phyloP scores from a whole-genome alignment of 2,113 vertebrate species.

The Pseudopodoces humilis region DNA sequence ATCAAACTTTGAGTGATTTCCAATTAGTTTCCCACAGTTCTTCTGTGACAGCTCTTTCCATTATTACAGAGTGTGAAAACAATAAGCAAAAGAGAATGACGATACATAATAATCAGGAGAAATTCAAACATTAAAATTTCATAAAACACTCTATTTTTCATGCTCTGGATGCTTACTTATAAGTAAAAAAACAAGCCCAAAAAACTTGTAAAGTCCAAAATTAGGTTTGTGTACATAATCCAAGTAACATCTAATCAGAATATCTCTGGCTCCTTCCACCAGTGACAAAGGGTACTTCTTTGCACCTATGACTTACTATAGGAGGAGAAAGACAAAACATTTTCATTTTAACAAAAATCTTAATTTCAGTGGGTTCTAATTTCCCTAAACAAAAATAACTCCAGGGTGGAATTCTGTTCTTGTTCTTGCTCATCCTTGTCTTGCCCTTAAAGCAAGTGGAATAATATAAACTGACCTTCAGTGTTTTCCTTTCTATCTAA shows the following conservation, averaged over 20 bases:
- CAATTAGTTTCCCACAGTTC: slow-evolving; percentile 59
- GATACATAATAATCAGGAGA: neutral
- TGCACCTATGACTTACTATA: neutral
- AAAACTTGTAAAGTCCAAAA: neutral
- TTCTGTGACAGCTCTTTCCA: slow-evolving; percentile 43
- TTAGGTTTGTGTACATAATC: neutral
- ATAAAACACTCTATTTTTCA: neutral
- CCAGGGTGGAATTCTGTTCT: neutral
- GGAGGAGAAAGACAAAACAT: neutral
- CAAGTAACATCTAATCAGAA: neutral
- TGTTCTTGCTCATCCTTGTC: neutral
- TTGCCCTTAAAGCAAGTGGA: neutral
- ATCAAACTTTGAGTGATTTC: slow-evolving; percentile 54
- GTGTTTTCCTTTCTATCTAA: neutral
- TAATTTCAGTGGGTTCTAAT: neutral
- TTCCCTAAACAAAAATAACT: neutral
- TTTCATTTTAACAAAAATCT: neutral
- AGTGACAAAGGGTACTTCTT: neutral
- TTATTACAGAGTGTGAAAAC: slow-evolving; percentile 38
- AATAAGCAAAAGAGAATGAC: slow-evolving; percentile 1
- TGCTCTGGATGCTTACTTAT: neutral
- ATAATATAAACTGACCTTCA: neutral
- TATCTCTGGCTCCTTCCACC: neutral
- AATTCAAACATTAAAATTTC: neutral
- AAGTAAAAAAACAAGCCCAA: neutral